These are phyloP conservation scores for Eufriesea mexicana DNA, from an alignment of 1,140 invertebrate genomes.

Conservation along the genomic window DNA sequence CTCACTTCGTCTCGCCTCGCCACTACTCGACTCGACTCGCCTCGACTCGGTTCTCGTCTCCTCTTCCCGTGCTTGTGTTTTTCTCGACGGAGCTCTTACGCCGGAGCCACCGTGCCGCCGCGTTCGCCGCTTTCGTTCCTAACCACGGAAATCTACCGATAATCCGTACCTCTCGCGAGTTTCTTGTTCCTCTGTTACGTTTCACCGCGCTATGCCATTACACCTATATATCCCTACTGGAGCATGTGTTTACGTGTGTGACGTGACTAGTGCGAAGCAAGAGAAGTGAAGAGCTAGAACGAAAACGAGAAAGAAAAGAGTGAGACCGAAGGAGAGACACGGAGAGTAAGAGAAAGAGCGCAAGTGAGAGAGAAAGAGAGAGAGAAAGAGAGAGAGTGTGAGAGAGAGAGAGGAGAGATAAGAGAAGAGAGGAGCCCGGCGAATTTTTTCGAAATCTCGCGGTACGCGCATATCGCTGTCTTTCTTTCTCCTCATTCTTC, in stretches of 20 bases:
- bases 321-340: background rate
- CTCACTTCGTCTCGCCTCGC: background rate
- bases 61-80: conserved; percentile 37
- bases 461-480: background rate
- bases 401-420: background rate
- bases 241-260: conserved; percentile 52
- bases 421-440: background rate
- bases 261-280: conserved; percentile 41
- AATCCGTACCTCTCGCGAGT: conserved; percentile 3
- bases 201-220: background rate
- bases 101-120: conserved; percentile 25
- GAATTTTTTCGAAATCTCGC: background rate
- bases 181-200: conserved; percentile 26
- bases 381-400: background rate
- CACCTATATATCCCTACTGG: background rate
- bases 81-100: conserved; percentile 38
- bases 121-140: conserved; percentile 20
- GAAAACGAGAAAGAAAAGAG: background rate
- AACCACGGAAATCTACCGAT: conserved; percentile 15
- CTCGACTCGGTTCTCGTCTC: background rate
- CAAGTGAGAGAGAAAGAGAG: background rate
- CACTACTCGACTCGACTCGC: background rate
- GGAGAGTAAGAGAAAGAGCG: background rate
- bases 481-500: background rate
- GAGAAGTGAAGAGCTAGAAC: background rate